phyloP scores from a whole-genome alignment of 2,113 vertebrate genomes.

The Buteo buteo region DNA sequence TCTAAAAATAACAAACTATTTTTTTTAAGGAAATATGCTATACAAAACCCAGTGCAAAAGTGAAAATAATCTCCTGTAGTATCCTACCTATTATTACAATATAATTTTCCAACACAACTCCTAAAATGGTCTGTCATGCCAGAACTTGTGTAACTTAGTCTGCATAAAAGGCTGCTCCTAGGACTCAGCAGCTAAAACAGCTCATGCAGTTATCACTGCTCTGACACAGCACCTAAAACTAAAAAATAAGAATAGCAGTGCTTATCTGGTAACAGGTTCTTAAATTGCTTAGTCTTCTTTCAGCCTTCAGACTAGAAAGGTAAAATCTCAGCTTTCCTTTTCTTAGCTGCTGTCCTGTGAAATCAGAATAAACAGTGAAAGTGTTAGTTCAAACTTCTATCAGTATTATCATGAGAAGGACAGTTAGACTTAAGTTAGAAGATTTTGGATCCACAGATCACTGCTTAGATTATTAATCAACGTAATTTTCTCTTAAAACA shows the following conservation, averaged over 20 bases:
- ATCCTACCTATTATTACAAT: not conserved
- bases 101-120: not conserved
- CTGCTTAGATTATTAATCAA: not conserved
- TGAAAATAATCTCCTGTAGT: not conserved
- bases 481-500: not conserved
- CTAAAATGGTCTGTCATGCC: not conserved
- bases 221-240: not conserved
- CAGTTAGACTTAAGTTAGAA: not conserved
- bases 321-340: not conserved
- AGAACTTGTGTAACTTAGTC: not conserved
- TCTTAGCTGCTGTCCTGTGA: not conserved
- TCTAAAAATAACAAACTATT: not conserved
- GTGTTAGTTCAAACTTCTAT: not conserved
- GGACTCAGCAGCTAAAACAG: not conserved
- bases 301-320: not conserved
- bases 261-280: not conserved
- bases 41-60: not conserved
- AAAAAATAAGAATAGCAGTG: not conserved
- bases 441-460: not conserved
- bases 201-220: not conserved
- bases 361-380: not conserved
- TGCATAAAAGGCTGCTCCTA: not conserved
- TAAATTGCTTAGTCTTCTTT: not conserved
- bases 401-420: not conserved
- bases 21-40: not conserved